Evolutionary conservation across 1,140 invertebrate species (phyloP).

Genomic region (Campodea augens): DNA sequence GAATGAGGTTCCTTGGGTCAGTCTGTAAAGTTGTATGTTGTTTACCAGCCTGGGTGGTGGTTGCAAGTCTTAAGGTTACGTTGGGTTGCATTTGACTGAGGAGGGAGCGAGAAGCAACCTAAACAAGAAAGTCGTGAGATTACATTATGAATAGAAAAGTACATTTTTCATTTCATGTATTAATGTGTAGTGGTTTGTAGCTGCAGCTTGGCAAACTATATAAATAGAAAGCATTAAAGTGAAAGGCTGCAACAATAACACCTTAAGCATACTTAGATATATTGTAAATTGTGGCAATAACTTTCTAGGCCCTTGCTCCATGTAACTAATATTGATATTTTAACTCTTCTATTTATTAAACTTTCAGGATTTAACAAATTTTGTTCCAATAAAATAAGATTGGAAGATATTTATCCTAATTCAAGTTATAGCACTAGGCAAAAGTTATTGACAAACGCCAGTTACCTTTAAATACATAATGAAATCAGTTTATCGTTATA

Average conservation of each 20-base stretch:
- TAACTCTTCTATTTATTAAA: too few species aligned
- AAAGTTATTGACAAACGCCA: too few species aligned
- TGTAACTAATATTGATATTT: too few species aligned
- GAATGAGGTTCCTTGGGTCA: conserved; percentile 38
- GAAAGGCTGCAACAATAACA: conserved; percentile 3
- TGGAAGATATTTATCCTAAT: too few species aligned
- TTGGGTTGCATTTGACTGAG: conserved; percentile 34
- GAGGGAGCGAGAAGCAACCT: conserved; percentile 37
- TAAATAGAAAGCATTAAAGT: not conserved
- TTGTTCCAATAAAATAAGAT: too few species aligned
- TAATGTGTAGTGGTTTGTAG: not conserved
- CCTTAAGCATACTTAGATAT: conserved; percentile 8
- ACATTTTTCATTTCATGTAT: not conserved
- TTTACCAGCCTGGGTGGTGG: conserved; percentile 22
- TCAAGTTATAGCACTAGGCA: too few species aligned
- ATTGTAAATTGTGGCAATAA: conserved; percentile 6
- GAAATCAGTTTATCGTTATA: too few species aligned
- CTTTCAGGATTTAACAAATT: too few species aligned
- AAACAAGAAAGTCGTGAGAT: conserved; percentile 12
- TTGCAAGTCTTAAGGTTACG: conserved; percentile 32
- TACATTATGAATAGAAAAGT: not conserved
- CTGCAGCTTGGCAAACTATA: not conserved
- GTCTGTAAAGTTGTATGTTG: conserved; percentile 34
- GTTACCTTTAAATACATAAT: too few species aligned
- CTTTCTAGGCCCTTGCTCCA: too few species aligned